Conservation (phyloP, 1,140 invertebrate species). For the Acromyrmex echinatior region DNA sequence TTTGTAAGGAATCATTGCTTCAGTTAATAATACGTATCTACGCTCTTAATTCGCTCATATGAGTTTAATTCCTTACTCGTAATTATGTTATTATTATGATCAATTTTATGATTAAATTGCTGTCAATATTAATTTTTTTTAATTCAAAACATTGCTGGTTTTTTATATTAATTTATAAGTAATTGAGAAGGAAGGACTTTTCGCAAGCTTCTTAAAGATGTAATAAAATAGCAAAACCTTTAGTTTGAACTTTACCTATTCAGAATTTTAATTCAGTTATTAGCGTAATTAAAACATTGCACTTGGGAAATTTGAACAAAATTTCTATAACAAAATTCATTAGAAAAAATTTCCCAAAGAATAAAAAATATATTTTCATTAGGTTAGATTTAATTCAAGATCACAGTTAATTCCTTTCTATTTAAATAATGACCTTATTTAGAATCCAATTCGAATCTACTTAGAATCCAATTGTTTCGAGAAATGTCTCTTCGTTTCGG, state of each 20-base stretch:
- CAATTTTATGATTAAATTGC: background rate
- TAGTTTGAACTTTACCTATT: background rate
- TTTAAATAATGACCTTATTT: background rate
- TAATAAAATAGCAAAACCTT: background rate
- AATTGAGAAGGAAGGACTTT: background rate
- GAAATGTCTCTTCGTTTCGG: background rate
- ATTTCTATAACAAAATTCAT: background rate
- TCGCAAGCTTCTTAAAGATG: background rate
- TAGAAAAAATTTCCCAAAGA: background rate
- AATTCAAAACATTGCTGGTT: background rate
- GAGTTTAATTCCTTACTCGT: background rate
- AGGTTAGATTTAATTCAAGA: background rate
- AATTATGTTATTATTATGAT: background rate
- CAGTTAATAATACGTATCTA: constrained; percentile 21
- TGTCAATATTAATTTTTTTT: background rate
- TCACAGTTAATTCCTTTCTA: background rate
- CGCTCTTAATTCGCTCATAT: background rate
- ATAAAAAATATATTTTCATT: background rate
- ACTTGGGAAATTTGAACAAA: background rate
- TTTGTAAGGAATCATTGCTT: constrained; percentile 26
- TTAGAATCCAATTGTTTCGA: constrained; percentile 13
- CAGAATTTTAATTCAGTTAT: constrained; percentile 7
- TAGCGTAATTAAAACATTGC: background rate
- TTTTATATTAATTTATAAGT: background rate
- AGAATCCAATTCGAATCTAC: background rate